A percentile compares a stretch with the other conserved stretches of the same genome.
phyloP scores from a whole-genome alignment of 2,888 invertebrate species.

The Drosophila subquinaria region DNA sequence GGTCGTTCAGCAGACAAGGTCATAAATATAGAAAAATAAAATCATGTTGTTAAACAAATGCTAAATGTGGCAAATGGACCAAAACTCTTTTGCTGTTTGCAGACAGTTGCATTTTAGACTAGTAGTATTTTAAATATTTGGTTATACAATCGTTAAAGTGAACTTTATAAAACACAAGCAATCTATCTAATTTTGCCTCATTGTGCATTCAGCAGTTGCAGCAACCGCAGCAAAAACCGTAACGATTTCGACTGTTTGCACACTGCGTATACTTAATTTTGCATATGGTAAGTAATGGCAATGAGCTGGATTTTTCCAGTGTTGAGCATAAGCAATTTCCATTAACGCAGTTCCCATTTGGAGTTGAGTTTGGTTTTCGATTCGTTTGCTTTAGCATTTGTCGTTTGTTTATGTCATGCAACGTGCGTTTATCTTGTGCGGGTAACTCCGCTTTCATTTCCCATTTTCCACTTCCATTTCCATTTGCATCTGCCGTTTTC shows the following conservation, averaged over 20 bases:
- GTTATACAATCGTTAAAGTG: slow-evolving; percentile 38
- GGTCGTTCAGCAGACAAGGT: slow-evolving; percentile 62
- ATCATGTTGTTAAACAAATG: slow-evolving; percentile 36
- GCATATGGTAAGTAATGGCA: slow-evolving; percentile 25
- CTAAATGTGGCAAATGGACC: slow-evolving; percentile 24
- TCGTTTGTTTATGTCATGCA: slow-evolving; percentile 58
- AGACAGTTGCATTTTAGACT: slow-evolving; percentile 22
- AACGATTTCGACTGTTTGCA: slow-evolving; percentile 28
- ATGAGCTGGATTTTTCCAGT: slow-evolving; percentile 30
- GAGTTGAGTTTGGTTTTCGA: slow-evolving; percentile 8
- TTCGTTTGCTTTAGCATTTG: slow-evolving; percentile 45
- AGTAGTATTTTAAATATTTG: slow-evolving; percentile 3
- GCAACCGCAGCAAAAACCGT: slow-evolving; percentile 5
- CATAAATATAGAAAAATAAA: slow-evolving; percentile 57
- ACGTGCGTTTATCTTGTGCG: slow-evolving; percentile 49
- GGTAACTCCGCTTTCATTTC: slow-evolving; percentile 18
- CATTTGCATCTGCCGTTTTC: slow-evolving; percentile 16
- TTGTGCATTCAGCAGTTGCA: slow-evolving; percentile 10
- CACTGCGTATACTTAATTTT: slow-evolving; percentile 63
- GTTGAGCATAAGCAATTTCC: slow-evolving; percentile 61
- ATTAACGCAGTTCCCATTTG: slow-evolving; percentile 48
- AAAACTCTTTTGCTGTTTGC: slow-evolving; percentile 10
- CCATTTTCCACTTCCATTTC: slow-evolving; percentile 17
- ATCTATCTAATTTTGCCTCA: slow-evolving; percentile 21
- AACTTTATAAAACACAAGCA: slow-evolving; percentile 2